Conservation (phyloP, 2,113 vertebrate species). For the Ranitomeya variabilis region DNA sequence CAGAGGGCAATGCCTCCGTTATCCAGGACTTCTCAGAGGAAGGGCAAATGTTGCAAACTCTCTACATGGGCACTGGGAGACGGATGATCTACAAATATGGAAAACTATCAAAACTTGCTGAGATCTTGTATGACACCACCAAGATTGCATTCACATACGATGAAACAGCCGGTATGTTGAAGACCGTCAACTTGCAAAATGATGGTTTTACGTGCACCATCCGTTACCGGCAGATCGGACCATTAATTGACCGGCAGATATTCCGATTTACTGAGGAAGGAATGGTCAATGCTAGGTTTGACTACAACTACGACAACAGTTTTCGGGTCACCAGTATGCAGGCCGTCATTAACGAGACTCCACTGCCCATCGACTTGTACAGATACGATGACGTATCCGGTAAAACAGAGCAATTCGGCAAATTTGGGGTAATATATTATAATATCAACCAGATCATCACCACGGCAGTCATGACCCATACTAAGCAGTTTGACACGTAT, state of each 20-base stretch:
- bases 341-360: conserved; percentile 96
- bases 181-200: conserved; percentile 91
- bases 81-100: conserved; percentile 94
- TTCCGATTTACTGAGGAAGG: conserved; percentile 98
- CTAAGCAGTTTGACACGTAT: conserved; percentile 96
- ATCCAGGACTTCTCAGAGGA: conserved; percentile 96
- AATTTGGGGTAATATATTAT: conserved; percentile 97
- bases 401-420: conserved; percentile 96
- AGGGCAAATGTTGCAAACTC: conserved; percentile 87
- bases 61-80: conserved; percentile 90
- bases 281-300: conserved; percentile 96
- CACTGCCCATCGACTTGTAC: conserved; percentile 93
- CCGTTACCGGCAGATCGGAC: conserved; percentile 94
- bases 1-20: conserved; percentile 90
- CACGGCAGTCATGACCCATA: conserved; percentile 97
- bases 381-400: conserved; percentile 96
- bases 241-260: conserved; percentile 94
- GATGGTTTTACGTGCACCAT: conserved; percentile 96
- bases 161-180: conserved; percentile 91
- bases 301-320: conserved; percentile 98
- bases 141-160: conserved; percentile 92
- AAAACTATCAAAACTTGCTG: conserved; percentile 88
- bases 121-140: conserved; percentile 94
- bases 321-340: conserved; percentile 99
- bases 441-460: conserved; percentile 99